These are phyloP conservation scores for Acropora yongei DNA, from an alignment of 64 coral and sea anemone species.

Conservation along the genomic window DNA sequence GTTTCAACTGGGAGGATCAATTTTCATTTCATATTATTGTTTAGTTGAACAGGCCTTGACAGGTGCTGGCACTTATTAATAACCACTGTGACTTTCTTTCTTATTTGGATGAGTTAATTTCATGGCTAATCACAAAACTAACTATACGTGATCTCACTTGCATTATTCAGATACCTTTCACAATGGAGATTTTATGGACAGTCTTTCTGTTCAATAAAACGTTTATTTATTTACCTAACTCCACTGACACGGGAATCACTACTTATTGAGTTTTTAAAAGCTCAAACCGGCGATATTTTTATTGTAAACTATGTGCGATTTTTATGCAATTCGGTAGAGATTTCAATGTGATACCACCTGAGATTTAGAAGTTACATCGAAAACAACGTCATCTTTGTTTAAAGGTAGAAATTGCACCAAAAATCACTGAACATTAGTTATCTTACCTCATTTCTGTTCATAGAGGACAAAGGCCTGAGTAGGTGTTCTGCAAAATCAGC, in stretches of 20 bases:
- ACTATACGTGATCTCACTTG: not conserved
- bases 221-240: no score
- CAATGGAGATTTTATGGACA: not conserved
- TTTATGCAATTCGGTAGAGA: no score
- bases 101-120: not conserved
- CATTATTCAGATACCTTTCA: not conserved
- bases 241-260: no score
- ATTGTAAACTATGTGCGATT: no score
- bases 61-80: not conserved
- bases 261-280: no score
- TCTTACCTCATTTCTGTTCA: slow-evolving; percentile 11
- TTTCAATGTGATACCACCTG: no score
- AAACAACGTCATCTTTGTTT: no score
- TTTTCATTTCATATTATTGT: not conserved
- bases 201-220: not conserved
- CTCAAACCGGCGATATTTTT: no score
- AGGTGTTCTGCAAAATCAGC: slow-evolving; percentile 2
- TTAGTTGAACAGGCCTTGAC: not conserved
- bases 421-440: not conserved
- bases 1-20: no score
- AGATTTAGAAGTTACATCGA: not conserved
- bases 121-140: no score
- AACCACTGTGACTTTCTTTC: not conserved
- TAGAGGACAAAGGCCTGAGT: not conserved
- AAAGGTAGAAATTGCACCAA: no score